Evolutionary conservation across 2,113 vertebrate genomes (phyloP).

Genomic region (Phainopepla nitens): DNA sequence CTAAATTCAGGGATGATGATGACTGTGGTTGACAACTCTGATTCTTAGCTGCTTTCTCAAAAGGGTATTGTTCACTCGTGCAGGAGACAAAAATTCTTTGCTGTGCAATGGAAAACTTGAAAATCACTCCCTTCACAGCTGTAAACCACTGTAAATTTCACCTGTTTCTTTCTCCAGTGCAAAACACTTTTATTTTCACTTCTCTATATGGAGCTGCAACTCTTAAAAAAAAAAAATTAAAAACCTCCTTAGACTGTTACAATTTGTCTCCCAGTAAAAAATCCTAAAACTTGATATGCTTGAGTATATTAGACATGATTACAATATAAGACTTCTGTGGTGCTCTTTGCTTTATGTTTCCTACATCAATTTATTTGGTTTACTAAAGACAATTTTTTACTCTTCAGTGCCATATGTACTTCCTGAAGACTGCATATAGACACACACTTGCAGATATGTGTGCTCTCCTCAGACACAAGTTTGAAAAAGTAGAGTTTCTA

Average conservation of each 20-base stretch:
- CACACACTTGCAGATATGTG: rapidly evolving
- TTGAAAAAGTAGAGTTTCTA: background rate
- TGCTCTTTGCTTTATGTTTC: background rate
- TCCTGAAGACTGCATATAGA: background rate
- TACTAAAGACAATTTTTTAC: background rate
- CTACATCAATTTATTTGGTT: background rate
- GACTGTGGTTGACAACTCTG: background rate
- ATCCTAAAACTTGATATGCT: background rate
- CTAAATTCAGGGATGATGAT: background rate
- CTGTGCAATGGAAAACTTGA: background rate
- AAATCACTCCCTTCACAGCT: background rate
- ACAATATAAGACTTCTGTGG: background rate
- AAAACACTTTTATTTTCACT: background rate
- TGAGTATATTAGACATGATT: background rate
- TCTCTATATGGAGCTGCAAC: background rate
- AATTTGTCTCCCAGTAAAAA: background rate
- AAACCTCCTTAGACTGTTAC: background rate
- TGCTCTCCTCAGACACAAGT: background rate
- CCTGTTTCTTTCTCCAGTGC: background rate
- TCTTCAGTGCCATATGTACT: background rate
- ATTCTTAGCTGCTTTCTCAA: background rate
- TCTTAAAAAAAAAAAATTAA: background rate
- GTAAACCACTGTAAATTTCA: background rate
- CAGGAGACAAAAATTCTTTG: background rate
- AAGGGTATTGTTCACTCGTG: background rate